Conservation (phyloP, 2,888 invertebrate species). For the Agrochola lychnidis region DNA sequence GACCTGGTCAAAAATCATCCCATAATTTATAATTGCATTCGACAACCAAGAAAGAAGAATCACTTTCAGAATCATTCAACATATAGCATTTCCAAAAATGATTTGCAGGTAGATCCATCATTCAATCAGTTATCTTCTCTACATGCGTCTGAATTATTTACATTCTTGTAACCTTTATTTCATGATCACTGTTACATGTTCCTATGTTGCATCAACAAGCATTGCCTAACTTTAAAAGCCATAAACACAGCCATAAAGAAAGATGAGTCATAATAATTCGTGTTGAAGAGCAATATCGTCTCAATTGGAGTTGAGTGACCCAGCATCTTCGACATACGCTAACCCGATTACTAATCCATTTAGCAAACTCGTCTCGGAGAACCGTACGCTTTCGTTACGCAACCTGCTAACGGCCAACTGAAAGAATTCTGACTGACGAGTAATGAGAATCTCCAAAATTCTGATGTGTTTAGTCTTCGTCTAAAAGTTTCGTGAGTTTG, state of each 20-base stretch:
- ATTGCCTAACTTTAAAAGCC: conserved; percentile 47
- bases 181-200: conserved; percentile 16
- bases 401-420: conserved; percentile 46
- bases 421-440: conserved; percentile 51
- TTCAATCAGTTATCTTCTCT: neutral
- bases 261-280: conserved; percentile 58
- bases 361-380: conserved; percentile 68
- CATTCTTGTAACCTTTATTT: neutral
- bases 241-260: conserved; percentile 41
- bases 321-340: conserved; percentile 69
- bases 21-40: neutral
- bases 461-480: conserved; percentile 32
- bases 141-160: neutral
- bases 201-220: conserved; percentile 15
- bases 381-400: conserved; percentile 69
- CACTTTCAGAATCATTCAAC: neutral
- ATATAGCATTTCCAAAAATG: neutral
- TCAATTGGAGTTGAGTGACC: conserved; percentile 73
- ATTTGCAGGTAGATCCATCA: neutral
- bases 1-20: neutral
- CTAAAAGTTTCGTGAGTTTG: conserved; percentile 23
- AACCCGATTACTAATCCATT: conserved; percentile 76
- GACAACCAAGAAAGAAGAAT: neutral
- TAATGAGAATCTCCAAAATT: conserved; percentile 41
- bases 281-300: conserved; percentile 63